Conservation (phyloP, 2,888 invertebrate genomes). For the Syritta pipiens region DNA sequence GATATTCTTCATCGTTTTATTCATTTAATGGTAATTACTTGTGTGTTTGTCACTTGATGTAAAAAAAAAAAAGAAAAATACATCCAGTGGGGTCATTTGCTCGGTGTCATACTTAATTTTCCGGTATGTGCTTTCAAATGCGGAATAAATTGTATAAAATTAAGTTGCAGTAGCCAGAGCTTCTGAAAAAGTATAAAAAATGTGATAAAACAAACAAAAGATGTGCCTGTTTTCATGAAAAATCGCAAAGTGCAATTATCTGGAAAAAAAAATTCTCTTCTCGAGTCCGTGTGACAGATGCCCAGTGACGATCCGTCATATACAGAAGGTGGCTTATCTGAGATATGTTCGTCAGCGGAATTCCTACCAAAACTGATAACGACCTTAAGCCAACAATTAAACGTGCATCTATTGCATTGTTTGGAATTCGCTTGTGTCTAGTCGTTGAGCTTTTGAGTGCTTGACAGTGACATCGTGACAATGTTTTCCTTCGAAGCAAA, state of each 20-base stretch:
- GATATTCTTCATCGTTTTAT: not conserved
- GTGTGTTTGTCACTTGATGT: not conserved
- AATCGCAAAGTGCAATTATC: slow-evolving; percentile 5
- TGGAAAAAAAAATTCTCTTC: not conserved
- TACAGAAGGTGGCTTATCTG: too few relatives aligned
- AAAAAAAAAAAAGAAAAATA: slow-evolving; percentile 18
- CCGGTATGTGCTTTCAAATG: slow-evolving; percentile 6
- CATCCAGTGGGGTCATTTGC: slow-evolving; percentile 11
- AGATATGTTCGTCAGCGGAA: too few relatives aligned
- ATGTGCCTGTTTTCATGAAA: slow-evolving; percentile 2
- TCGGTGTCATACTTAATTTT: slow-evolving; percentile 9
- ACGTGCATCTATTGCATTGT: not conserved
- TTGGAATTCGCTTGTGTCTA: not conserved
- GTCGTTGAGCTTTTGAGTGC: not conserved
- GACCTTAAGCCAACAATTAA: not conserved
- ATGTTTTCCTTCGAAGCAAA: too few relatives aligned
- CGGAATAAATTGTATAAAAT: too few relatives aligned
- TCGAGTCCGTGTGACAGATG: too few relatives aligned
- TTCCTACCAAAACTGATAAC: not conserved
- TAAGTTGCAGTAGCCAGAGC: too few relatives aligned
- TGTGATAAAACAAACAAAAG: slow-evolving; percentile 13
- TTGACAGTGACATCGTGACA: too few relatives aligned
- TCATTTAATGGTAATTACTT: slow-evolving; percentile 60
- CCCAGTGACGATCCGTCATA: too few relatives aligned
- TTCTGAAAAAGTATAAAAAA: too few relatives aligned